These are phyloP conservation scores for Chymomyza caudatula DNA, from an alignment of 2,888 invertebrate species.

Conservation along the genomic window DNA sequence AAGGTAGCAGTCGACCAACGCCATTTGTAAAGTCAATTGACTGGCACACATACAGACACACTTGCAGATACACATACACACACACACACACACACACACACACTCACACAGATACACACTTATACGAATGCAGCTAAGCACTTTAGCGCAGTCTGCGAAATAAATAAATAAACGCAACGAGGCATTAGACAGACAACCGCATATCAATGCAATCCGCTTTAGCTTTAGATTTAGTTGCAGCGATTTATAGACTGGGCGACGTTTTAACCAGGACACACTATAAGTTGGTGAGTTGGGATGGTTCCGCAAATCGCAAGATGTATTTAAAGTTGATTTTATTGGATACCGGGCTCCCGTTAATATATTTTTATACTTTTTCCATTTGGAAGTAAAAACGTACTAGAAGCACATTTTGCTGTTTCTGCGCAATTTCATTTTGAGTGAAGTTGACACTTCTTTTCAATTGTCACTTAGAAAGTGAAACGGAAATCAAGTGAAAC, in stretches of 20 bases:
- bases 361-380: too few species aligned
- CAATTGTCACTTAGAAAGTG: too few species aligned
- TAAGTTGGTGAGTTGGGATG: not conserved
- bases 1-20: slow-evolving; percentile 7
- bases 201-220: slow-evolving; percentile 70
- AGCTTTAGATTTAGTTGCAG: slow-evolving; percentile 49
- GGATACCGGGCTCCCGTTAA: too few species aligned
- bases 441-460: too few species aligned
- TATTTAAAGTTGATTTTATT: too few species aligned
- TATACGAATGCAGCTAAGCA: slow-evolving; percentile 7
- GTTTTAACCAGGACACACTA: not conserved
- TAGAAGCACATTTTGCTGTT: too few species aligned
- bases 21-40: slow-evolving; percentile 32
- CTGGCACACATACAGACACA: slow-evolving; percentile 43
- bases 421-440: too few species aligned
- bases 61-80: not conserved
- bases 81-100: not conserved
- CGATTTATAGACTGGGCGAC: not conserved
- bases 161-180: slow-evolving; percentile 24
- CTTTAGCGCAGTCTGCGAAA: not conserved
- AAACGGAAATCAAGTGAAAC: too few species aligned
- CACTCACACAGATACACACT: not conserved
- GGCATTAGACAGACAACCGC: slow-evolving; percentile 58
- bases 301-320: not conserved
- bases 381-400: too few species aligned